These are phyloP conservation scores for Pasiphila rectangulata DNA, from an alignment of 2,888 invertebrate species.

Conservation along the genomic window DNA sequence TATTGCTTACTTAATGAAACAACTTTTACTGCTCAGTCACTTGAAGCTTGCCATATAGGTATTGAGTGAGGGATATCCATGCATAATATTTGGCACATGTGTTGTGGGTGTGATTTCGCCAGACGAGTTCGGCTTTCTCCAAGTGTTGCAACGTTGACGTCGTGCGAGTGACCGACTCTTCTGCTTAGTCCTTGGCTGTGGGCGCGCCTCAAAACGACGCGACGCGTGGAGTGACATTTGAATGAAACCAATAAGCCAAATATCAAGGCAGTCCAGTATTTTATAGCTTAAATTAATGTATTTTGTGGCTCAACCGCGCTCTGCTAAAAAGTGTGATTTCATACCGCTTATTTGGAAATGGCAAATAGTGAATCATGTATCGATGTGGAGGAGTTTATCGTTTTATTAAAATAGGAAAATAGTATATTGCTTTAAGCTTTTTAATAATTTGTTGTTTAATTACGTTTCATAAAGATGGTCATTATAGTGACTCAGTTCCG, in stretches of 20 bases:
- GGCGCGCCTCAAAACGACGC: slow-evolving; percentile 7
- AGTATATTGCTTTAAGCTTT: slow-evolving; percentile 49
- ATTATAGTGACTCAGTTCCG: slow-evolving; percentile 39
- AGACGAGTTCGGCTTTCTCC: slow-evolving; percentile 72
- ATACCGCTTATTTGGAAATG: slow-evolving; percentile 41
- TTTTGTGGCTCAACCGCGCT: slow-evolving; percentile 34
- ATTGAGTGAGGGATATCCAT: slow-evolving; percentile 45
- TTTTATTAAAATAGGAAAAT: slow-evolving; percentile 61
- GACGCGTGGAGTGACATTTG: slow-evolving; percentile 55
- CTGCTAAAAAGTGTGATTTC: slow-evolving; percentile 30
- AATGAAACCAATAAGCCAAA: slow-evolving; percentile 55
- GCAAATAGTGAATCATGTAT: slow-evolving; percentile 57
- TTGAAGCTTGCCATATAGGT: slow-evolving; percentile 44
- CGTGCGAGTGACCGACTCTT: slow-evolving; percentile 36
- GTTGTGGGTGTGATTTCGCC: slow-evolving; percentile 77
- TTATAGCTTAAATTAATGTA: slow-evolving; percentile 7
- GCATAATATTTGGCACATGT: slow-evolving; percentile 68
- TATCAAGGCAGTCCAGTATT: slow-evolving; percentile 69
- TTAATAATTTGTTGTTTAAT: slow-evolving; percentile 30
- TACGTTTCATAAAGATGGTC: slow-evolving; percentile 29
- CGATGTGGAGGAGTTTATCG: slow-evolving; percentile 55
- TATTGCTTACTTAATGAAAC: slow-evolving; percentile 47
- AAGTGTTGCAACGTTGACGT: slow-evolving; percentile 55
- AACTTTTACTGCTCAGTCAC: slow-evolving; percentile 63
- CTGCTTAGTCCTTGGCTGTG: slow-evolving; percentile 19